Evolutionary conservation across 1,140 invertebrate genomes (phyloP), one percentile per base, ranked within the genome.

Genomic region (Contarinia nasturtii): DNA sequence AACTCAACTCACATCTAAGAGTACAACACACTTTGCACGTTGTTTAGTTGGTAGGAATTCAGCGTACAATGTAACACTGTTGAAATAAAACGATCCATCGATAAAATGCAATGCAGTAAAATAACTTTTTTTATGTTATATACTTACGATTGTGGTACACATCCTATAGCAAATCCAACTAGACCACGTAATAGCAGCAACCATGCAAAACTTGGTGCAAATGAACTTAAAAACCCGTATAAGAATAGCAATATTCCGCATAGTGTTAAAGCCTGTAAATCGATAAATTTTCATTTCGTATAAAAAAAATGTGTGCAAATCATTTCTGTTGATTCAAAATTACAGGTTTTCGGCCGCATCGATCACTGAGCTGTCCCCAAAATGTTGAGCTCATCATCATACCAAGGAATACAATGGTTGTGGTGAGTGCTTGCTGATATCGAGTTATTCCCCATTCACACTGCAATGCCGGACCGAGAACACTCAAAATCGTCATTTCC

Each of bases 301-400:
- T 20, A 48, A 46, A 20, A 38, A 19, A 14, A 37, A 42, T 19
- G n/a, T 44, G 12, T n/a, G 17, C 3, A 38, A 17, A 38, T 38
- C 14, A 38, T 14, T 17, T 8, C 7, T 12, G 17, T 14, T 38
- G 36, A 38, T 17, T 3, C 12, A 2, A 15, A 53, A 62, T 66
- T 67, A 87, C 86, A 55, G 77, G 78, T 70, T 88, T 87, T 50
- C 91, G 71, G 19, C 92, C 92, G 72, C 93, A 95, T 61, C 84
- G 77, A 60, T 96, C 91, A 69, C 87, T 93, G 33, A 96, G 71
- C 63, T 87, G 89, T 12, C 87, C 90, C 92, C 92, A 97, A 65
- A 95, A 86, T 51, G 87, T 86, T 12, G 89, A 90, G 59, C 89
- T 92, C 17, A 93, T 63, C 89, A 97, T 94, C 92, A 96, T 97